Evolutionary conservation across 2,797 vertebrate species (phyloP).

Genomic region (Premnoplex brunnescens): DNA sequence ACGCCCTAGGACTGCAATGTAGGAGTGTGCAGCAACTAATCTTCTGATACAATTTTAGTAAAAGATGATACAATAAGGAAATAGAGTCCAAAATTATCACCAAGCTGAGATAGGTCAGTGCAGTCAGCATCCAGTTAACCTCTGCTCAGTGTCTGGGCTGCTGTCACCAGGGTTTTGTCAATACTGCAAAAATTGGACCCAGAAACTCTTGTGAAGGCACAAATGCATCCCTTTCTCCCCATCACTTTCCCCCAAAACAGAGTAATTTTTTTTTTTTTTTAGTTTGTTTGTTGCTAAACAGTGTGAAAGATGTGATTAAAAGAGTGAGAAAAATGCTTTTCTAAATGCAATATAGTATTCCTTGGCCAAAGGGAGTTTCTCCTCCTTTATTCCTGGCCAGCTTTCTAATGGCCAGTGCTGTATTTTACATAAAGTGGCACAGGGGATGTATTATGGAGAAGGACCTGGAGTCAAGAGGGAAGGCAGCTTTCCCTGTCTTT

Average conservation of each 20-base stretch:
- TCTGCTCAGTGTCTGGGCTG: neutral
- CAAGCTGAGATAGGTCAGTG: neutral
- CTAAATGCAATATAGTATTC: neutral
- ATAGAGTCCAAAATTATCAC: neutral
- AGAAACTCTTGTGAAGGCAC: neutral
- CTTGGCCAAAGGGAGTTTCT: neutral
- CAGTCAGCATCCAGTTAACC: neutral
- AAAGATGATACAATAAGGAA: neutral
- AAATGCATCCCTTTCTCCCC: neutral
- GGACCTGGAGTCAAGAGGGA: neutral
- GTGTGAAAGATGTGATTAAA: neutral
- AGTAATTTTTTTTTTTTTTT: rapidly evolving
- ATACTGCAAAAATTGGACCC: neutral
- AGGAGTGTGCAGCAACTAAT: neutral
- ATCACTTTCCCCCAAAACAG: neutral
- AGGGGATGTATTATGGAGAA: neutral
- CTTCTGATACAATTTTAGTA: neutral
- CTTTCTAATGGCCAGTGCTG: neutral
- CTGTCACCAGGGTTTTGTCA: neutral
- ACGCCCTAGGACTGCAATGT: neutral
- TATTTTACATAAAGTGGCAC: neutral
- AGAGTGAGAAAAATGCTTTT: neutral
- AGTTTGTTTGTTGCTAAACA: neutral
- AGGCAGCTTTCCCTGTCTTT: neutral
- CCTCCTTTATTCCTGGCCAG: neutral